Conservation (phyloP, 2,888 invertebrate species). For the Sesia bembeciformis region DNA sequence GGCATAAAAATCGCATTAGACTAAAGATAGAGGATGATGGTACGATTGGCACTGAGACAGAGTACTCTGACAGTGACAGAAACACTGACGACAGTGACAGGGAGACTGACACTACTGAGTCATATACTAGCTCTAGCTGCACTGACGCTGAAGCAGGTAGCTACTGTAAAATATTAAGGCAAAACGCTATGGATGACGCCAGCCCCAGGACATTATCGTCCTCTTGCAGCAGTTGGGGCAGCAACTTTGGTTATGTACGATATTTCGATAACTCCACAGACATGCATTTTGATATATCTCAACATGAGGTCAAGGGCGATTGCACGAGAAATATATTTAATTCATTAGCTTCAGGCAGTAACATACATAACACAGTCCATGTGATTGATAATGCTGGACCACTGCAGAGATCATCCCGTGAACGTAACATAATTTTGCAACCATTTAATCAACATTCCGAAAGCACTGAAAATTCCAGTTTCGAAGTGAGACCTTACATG, state of each 20-base stretch:
- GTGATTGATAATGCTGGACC: conserved; percentile 18
- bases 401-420: conserved; percentile 18
- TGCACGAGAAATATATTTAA: conserved; percentile 57
- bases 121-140: conserved; percentile 50
- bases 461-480: conserved; percentile 74
- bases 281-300: conserved; percentile 40
- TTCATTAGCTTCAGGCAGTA: conserved; percentile 17
- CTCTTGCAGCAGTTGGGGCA: conserved; percentile 71
- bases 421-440: conserved; percentile 14
- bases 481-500: conserved; percentile 71
- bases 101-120: conserved; percentile 56
- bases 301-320: conserved; percentile 37
- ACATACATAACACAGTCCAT: conserved; percentile 16
- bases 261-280: conserved; percentile 75
- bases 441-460: conserved; percentile 73
- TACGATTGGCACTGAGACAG: conserved; percentile 53
- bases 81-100: conserved; percentile 36
- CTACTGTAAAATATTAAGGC: conserved; percentile 64
- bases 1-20: conserved; percentile 60
- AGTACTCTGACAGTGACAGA: conserved; percentile 51
- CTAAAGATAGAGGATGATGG: conserved; percentile 59
- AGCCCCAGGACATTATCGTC: conserved; percentile 60
- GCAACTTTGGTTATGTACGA: conserved; percentile 79
- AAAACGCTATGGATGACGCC: conserved; percentile 73
- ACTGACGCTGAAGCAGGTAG: conserved; percentile 41